These are phyloP conservation scores for Coluber constrictor DNA, from an alignment of 2,797 vertebrate species.

Conservation along the genomic window DNA sequence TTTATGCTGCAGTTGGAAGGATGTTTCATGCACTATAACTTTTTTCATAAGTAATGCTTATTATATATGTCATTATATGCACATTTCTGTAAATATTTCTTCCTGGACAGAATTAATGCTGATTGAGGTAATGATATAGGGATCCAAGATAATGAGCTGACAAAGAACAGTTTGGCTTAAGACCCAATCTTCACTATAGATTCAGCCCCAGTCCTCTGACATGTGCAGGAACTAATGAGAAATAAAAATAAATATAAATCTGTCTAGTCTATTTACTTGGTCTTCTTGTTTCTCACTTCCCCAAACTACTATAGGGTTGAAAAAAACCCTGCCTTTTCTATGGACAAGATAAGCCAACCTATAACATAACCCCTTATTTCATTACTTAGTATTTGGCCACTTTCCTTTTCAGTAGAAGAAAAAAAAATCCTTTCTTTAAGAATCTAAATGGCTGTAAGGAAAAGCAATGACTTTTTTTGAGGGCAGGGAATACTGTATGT, in stretches of 20 bases:
- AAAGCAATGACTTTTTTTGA: background rate
- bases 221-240: background rate
- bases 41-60: conserved; percentile 19
- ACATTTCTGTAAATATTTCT: conserved; percentile 14
- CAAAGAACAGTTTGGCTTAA: background rate
- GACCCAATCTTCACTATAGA: background rate
- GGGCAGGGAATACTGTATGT: background rate
- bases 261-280: background rate
- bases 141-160: background rate
- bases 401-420: background rate
- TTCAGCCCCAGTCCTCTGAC: background rate
- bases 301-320: background rate
- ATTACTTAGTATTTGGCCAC: background rate
- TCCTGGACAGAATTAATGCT: background rate
- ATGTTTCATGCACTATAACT: conserved; percentile 34
- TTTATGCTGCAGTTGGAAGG: conserved; percentile 13
- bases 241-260: background rate
- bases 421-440: background rate
- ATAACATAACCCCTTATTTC: background rate
- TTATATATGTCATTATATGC: conserved; percentile 13
- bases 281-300: background rate
- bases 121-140: background rate
- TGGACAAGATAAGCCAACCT: background rate
- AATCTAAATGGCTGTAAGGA: background rate
- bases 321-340: background rate